These are phyloP conservation scores for Drosophila hydei DNA, from an alignment of 1,140 invertebrate genomes.

Conservation along the genomic window DNA sequence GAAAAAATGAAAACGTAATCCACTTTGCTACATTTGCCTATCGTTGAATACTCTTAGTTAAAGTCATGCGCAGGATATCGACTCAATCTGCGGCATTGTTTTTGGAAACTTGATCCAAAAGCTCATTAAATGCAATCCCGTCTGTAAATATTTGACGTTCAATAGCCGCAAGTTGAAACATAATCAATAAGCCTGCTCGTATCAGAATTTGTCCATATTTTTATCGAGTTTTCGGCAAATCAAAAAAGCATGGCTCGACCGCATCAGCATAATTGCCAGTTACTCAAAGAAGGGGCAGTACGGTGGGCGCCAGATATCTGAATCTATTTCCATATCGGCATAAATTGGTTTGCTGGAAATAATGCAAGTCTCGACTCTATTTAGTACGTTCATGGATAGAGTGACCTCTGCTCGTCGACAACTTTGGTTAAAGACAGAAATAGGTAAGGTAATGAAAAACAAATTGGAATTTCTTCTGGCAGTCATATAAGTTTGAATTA, in stretches of 20 bases:
- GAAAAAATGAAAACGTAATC: too few relatives aligned
- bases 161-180: slow-evolving; percentile 1
- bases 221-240: slow-evolving; percentile 28
- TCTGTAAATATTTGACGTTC: background rate
- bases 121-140: background rate
- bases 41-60: too few relatives aligned
- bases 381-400: too few relatives aligned
- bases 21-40: too few relatives aligned
- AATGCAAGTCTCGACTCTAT: too few relatives aligned
- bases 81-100: background rate
- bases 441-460: too few relatives aligned
- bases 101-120: slow-evolving; percentile 1
- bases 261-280: slow-evolving; percentile 7
- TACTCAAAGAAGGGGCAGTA: background rate
- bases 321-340: slow-evolving; percentile 7
- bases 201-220: slow-evolving; percentile 1
- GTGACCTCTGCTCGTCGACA: too few relatives aligned
- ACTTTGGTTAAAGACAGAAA: too few relatives aligned
- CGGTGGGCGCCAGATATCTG: background rate
- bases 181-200: background rate
- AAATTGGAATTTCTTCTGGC: too few relatives aligned
- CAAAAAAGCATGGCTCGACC: background rate
- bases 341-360: background rate
- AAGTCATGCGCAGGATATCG: too few relatives aligned
- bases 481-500: too few relatives aligned